These are phyloP conservation scores for Lepus townsendii DNA, from an alignment of 2,797 vertebrate genomes.

Conservation along the genomic window DNA sequence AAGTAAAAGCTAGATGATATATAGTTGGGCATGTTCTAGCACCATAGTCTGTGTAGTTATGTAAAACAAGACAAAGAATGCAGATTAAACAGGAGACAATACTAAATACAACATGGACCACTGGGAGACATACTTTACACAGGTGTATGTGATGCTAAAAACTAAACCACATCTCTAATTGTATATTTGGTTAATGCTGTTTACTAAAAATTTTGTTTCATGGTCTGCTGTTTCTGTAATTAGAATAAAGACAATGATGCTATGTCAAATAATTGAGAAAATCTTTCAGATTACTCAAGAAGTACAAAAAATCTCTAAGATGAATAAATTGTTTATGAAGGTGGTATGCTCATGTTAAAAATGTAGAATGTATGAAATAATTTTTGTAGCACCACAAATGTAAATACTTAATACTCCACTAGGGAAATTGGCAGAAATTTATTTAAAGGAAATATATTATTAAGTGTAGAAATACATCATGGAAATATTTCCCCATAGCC, in stretches of 20 bases:
- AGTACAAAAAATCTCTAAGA: neutral
- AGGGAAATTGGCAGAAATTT: neutral
- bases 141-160: neutral
- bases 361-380: neutral
- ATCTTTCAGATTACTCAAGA: constrained; percentile 6
- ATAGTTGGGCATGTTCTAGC: neutral
- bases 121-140: neutral
- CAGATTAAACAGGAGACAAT: neutral
- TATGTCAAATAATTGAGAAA: neutral
- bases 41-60: neutral
- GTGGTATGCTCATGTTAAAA: neutral
- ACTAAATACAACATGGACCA: neutral
- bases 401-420: neutral
- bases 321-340: neutral
- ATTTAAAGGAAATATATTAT: constrained; percentile 29
- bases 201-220: neutral
- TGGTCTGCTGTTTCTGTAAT: neutral
- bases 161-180: neutral
- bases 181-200: neutral
- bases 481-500: neutral
- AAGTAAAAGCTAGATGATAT: neutral
- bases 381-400: neutral
- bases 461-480: neutral
- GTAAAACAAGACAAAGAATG: neutral
- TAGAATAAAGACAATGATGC: neutral